These are phyloP conservation scores for Mustela lutreola DNA, from an alignment of 2,113 vertebrate species.

Conservation along the genomic window DNA sequence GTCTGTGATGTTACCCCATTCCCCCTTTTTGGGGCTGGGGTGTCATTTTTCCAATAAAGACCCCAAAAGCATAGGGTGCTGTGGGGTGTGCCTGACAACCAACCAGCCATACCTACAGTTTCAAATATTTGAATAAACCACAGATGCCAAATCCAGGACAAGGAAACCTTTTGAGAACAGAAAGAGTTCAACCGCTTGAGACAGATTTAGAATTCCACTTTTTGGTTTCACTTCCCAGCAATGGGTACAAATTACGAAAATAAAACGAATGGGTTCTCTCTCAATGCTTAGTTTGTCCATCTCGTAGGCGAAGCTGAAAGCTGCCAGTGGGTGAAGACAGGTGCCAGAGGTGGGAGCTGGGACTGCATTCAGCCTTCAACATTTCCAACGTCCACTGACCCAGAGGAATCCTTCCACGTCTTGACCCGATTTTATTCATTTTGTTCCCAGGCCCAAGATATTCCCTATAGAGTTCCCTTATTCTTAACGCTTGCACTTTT, in stretches of 20 bases:
- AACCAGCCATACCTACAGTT: neutral
- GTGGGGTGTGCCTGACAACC: neutral
- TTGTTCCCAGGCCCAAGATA: neutral
- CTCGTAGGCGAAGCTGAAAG: constrained; percentile 21
- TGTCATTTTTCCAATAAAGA: neutral
- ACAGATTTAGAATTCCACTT: constrained; percentile 1
- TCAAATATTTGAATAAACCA: constrained; percentile 22
- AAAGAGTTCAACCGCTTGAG: neutral
- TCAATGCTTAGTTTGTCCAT: neutral
- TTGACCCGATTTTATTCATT: neutral
- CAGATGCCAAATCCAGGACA: neutral
- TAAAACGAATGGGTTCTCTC: neutral
- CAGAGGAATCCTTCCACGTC: neutral
- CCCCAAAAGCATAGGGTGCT: neutral
- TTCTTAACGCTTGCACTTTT: neutral
- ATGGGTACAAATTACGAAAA: constrained; percentile 41
- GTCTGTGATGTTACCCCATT: neutral
- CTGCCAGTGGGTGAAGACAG: neutral
- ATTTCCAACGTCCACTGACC: neutral
- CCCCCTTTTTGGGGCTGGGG: neutral
- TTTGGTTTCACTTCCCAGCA: constrained; percentile 69
- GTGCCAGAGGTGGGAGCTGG: neutral
- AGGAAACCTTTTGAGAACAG: neutral
- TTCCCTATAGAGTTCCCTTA: neutral
- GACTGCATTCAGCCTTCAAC: neutral